Conservation (phyloP, 2,888 invertebrate genomes). For the Scaptomyza flava region DNA sequence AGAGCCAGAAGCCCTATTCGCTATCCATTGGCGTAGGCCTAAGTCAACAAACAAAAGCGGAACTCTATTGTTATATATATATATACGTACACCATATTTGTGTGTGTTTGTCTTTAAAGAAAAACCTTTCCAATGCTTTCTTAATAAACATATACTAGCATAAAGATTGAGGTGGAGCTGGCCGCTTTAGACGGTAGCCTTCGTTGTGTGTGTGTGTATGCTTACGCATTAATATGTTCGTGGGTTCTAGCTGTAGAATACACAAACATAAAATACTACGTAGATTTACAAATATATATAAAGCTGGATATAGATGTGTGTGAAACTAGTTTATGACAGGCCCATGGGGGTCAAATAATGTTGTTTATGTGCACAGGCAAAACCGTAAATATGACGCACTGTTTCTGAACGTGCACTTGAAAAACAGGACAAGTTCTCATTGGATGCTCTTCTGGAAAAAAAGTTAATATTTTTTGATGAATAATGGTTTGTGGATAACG, state of each 20-base stretch:
- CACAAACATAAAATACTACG: constrained; percentile 12
- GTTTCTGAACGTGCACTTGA: constrained; percentile 10
- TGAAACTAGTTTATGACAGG: constrained; percentile 78
- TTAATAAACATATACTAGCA: constrained; percentile 27
- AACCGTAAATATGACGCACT: constrained; percentile 76
- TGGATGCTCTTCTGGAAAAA: too few species aligned
- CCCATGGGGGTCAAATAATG: constrained; percentile 66
- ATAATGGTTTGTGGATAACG: too few species aligned
- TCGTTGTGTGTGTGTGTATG: constrained; percentile 39
- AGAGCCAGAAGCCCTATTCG: constrained; percentile 61
- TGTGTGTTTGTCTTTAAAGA: constrained; percentile 33
- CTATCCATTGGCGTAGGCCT: constrained; percentile 65
- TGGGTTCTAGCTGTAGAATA: constrained; percentile 16
- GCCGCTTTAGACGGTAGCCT: constrained; percentile 22
- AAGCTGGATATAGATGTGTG: constrained; percentile 68
- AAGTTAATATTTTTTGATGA: too few species aligned
- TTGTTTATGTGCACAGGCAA: constrained; percentile 74
- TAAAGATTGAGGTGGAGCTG: constrained; percentile 17
- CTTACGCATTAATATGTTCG: constrained; percentile 69
- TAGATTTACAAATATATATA: constrained; percentile 7
- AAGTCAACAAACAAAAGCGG: constrained; percentile 76
- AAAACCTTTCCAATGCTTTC: constrained; percentile 67
- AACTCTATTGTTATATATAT: constrained; percentile 33
- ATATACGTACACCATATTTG: not conserved
- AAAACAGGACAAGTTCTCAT: not conserved